These are phyloP conservation scores for Sorex fumeus DNA, from an alignment of 2,113 vertebrate species.

Conservation along the genomic window DNA sequence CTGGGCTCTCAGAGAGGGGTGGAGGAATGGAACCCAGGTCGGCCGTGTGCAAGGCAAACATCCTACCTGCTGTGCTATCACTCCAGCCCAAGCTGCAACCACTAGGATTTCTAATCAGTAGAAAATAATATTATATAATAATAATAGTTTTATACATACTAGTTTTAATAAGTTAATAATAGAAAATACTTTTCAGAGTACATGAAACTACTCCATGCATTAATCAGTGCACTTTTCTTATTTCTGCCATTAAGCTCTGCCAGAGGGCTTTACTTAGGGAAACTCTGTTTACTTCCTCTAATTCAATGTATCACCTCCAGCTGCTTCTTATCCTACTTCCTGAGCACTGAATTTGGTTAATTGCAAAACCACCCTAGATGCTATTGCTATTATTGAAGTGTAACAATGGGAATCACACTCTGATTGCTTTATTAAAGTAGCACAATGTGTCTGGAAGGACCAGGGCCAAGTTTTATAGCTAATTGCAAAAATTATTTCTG, in stretches of 20 bases:
- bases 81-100: too few relatives aligned
- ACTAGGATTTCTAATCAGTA: too few relatives aligned
- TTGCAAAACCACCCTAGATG: not conserved
- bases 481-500: constrained; percentile 12
- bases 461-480: not conserved
- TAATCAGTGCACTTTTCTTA: not conserved
- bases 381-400: not conserved
- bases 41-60: too few relatives aligned
- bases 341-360: not conserved
- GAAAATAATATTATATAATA: too few relatives aligned
- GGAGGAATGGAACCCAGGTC: too few relatives aligned
- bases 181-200: too few relatives aligned
- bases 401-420: not conserved
- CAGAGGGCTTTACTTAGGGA: not conserved
- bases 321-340: not conserved
- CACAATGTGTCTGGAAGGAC: not conserved
- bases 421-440: constrained; percentile 1
- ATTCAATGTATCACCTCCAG: not conserved
- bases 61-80: too few relatives aligned
- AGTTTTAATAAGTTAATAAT: too few relatives aligned
- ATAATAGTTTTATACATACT: too few relatives aligned
- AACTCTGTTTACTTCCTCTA: constrained; percentile 21
- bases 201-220: not conserved
- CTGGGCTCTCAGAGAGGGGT: too few relatives aligned
- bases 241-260: not conserved